Evolutionary conservation across 23 tunicate species (phyloP).

Genomic region (Phallusia fumigata): DNA sequence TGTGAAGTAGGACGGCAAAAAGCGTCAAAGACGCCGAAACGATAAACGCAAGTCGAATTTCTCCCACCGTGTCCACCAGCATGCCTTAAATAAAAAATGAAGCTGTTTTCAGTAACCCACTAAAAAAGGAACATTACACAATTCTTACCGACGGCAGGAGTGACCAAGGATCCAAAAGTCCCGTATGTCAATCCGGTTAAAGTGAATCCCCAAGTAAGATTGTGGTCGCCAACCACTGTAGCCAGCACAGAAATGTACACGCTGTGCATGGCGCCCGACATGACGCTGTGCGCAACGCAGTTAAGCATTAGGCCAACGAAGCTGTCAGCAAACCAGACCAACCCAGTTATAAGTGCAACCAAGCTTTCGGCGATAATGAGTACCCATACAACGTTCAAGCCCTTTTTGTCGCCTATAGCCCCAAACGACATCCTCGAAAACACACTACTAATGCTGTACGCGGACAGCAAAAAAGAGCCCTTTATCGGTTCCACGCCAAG

Average conservation of each 20-base stretch:
- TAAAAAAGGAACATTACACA: no score
- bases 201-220: slow-evolving; percentile 22
- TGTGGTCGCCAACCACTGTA: neutral
- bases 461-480: slow-evolving; percentile 15
- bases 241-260: slow-evolving; percentile 11
- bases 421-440: slow-evolving; percentile 15
- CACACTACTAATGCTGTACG: slow-evolving; percentile 11
- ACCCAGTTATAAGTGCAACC: neutral
- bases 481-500: neutral
- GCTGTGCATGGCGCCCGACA: slow-evolving; percentile 4
- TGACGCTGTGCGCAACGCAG: neutral
- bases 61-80: neutral
- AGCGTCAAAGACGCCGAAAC: neutral
- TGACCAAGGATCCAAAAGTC: slow-evolving; percentile 11
- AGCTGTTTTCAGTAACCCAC: no score
- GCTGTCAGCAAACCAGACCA: slow-evolving; percentile 4
- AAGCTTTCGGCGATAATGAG: slow-evolving; percentile 13
- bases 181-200: slow-evolving; percentile 10
- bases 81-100: neutral
- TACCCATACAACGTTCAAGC: neutral
- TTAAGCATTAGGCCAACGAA: neutral
- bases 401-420: slow-evolving; percentile 16
- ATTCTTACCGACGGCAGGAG: slow-evolving; percentile 18
- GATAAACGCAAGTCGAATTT: neutral
- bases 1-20: neutral